phyloP scores from a whole-genome alignment of 2,113 vertebrate species.

The Rhea pennata region DNA sequence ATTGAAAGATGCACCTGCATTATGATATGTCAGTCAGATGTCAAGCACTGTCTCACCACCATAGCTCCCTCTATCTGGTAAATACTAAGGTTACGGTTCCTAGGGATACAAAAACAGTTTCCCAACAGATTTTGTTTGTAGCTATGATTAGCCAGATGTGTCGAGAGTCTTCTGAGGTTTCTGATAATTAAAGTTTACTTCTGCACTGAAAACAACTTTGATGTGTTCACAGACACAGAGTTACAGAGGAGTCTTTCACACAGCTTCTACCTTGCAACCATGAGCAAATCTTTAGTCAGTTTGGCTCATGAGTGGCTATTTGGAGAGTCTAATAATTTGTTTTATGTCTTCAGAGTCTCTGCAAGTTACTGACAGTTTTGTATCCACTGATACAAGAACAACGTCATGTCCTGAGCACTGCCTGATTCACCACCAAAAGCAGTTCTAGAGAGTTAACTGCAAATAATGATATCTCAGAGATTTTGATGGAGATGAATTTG shows the following conservation, averaged over 20 bases:
- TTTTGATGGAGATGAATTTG: no score
- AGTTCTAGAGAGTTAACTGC: not conserved
- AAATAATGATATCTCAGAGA: not conserved
- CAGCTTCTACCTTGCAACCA: not conserved
- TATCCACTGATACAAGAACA: not conserved
- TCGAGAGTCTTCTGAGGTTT: not conserved
- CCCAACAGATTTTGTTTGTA: not conserved
- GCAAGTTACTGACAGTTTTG: not conserved
- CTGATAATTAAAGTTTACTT: not conserved
- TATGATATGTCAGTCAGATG: fast-evolving
- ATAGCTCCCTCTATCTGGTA: not conserved
- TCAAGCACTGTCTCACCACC: not conserved
- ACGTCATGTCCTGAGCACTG: not conserved
- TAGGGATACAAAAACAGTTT: not conserved
- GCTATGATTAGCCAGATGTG: not conserved
- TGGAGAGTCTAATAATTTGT: not conserved
- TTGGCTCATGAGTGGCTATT: not conserved
- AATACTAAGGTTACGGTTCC: not conserved
- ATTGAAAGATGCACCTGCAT: not conserved
- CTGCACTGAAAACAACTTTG: not conserved
- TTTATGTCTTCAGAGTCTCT: not conserved
- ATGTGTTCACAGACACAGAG: not conserved
- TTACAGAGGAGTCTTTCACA: not conserved
- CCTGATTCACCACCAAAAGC: not conserved
- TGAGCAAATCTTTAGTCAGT: not conserved